Base-by-base conservation (phyloP, 2,797 vertebrate genomes). In the Tiaroga cobitis region DNA sequence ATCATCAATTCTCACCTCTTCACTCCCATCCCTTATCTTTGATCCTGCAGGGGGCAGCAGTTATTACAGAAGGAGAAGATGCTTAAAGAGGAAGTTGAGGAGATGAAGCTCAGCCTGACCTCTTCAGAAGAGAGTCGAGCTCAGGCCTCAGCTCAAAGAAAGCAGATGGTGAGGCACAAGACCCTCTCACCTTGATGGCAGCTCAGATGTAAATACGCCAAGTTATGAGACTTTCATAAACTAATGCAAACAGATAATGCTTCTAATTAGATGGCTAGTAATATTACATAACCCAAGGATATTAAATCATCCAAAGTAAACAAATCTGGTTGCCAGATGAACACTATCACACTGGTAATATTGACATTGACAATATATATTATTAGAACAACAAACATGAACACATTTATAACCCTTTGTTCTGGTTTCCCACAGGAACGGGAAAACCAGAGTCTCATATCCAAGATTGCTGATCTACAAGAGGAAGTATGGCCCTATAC, bases 81-180 rank as follows among this genome's bases (percentile, higher is more conserved):
- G 70, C 91, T 99, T 86, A 97, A 97, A 89, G 96, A 98, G 51
- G 97, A 98, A 61, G 93, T 99, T 75, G 98, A 99, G 90, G 97
- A 98, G 90, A 93, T 96, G 92, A 99, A 97, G 93, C 91, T 76
- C 46, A 95, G 90, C 21, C 85, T 97, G 87, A 95, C 85, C 69
- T 88, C 93, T 24, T 95, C 94, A 0, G 96, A 99, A 92, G 96
- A 97, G 88, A 93, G 90, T 78, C 94, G 93, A 46, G 93, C 94
- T 69, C 91, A 91, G 3, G 89, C 92, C 51, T 87, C 93, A 0
- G 93, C 93, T 37, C 96, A 96, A 90, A 96, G 93, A 89, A 98
- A 96, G 85, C 94, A 95, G 56, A 94, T 96, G 85, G 97, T 98
- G 91, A 92, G 95, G 21, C 32, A 5, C 37, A 70, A 59, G 21